Conservation (phyloP, 2,888 invertebrate genomes). For the Polydrusus tereticollis region DNA sequence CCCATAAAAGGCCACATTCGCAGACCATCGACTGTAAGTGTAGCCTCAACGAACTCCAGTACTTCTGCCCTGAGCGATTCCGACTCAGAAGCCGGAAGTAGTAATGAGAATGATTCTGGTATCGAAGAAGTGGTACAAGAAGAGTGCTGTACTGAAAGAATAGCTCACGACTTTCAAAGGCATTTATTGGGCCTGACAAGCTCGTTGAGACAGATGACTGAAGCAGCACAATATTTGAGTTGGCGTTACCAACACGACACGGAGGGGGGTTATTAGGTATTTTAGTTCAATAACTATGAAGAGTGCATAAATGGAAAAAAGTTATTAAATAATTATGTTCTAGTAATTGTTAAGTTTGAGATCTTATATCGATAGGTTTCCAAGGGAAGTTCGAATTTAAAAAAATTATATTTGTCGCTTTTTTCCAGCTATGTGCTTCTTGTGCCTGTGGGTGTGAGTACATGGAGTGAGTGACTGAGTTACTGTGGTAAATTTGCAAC, state of each 20-base stretch:
- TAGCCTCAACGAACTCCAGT: constrained; percentile 74
- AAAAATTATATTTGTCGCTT: constrained; percentile 22
- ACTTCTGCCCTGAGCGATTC: constrained; percentile 76
- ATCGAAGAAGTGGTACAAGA: constrained; percentile 73
- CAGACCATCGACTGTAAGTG: constrained; percentile 82
- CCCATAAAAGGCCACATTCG: constrained; percentile 71
- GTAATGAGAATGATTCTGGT: constrained; percentile 82
- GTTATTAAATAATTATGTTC: constrained; percentile 7
- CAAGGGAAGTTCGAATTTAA: constrained; percentile 12
- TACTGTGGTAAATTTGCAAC: constrained; percentile 48
- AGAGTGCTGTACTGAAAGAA: constrained; percentile 70
- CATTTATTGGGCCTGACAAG: constrained; percentile 87
- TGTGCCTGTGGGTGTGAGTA: constrained; percentile 26
- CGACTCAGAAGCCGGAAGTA: constrained; percentile 79
- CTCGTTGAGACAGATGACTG: constrained; percentile 88
- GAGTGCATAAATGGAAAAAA: constrained; percentile 39
- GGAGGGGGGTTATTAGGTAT: constrained; percentile 30
- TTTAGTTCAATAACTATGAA: constrained; percentile 35
- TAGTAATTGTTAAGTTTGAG: constrained; percentile 24
- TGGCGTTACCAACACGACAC: constrained; percentile 92
- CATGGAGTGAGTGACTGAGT: constrained; percentile 23
- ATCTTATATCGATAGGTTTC: constrained; percentile 15
- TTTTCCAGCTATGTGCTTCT: constrained; percentile 43
- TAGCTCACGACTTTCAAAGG: constrained; percentile 85
- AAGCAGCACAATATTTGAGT: constrained; percentile 89